Conservation (phyloP, 2,113 vertebrate species). For the Leptodactylus fuscus region DNA sequence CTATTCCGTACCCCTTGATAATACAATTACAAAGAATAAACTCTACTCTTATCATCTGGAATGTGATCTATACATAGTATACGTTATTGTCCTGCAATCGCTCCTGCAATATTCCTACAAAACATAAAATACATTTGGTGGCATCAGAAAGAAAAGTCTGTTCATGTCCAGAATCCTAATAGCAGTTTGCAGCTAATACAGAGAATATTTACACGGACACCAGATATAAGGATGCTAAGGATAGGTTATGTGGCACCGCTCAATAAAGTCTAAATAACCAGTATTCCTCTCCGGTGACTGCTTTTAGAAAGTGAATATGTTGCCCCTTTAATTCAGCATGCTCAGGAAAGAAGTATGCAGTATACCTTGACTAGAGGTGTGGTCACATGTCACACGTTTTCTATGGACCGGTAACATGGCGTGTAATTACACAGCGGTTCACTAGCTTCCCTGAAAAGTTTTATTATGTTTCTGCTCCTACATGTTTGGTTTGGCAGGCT, state of each 20-base stretch:
- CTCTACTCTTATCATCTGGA: constrained; percentile 70
- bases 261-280: not conserved
- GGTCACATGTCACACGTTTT: not conserved
- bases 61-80: constrained; percentile 69
- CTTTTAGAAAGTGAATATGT: not conserved
- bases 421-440: not conserved
- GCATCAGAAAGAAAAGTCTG: constrained; percentile 4
- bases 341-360: not conserved
- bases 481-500: not conserved
- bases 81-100: constrained; percentile 38
- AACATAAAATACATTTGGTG: constrained; percentile 41
- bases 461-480: not conserved
- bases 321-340: constrained; percentile 4
- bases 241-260: constrained; percentile 10
- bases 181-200: constrained; percentile 9
- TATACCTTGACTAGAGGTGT: not conserved
- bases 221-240: not conserved
- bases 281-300: not conserved
- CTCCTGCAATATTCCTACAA: constrained; percentile 26
- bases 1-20: constrained; percentile 1
- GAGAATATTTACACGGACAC: constrained; percentile 35
- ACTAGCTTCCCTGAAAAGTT: constrained; percentile 16
- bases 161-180: not conserved
- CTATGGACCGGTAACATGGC: not conserved
- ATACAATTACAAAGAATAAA: constrained; percentile 23